Conservation (phyloP, 2,888 invertebrate species). For the Choreutis nemorana region DNA sequence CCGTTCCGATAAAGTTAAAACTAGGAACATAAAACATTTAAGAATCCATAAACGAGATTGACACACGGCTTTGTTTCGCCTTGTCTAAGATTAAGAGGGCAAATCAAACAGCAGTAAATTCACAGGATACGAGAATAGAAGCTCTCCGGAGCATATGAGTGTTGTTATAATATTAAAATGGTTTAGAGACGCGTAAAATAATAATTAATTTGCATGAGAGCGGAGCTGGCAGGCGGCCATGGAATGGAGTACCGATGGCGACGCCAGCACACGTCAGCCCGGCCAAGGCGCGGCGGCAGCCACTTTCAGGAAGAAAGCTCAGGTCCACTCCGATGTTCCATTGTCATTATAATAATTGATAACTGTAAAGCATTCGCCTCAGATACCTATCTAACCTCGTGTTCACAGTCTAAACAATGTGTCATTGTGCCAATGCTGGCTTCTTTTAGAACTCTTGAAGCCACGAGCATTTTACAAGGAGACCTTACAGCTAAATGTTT, state of each 20-base stretch:
- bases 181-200: constrained; percentile 55
- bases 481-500: no score
- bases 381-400: no score
- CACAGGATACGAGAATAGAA: constrained; percentile 29
- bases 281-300: not conserved
- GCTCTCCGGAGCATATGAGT: constrained; percentile 35
- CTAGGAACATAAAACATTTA: constrained; percentile 20
- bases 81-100: constrained; percentile 46
- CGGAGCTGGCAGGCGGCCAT: constrained; percentile 50
- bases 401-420: no score
- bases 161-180: constrained; percentile 56
- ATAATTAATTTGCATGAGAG: constrained; percentile 63
- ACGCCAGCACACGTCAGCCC: constrained; percentile 9
- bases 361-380: no score
- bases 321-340: no score
- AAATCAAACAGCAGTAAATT: constrained; percentile 58
- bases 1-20: constrained; percentile 1
- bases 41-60: constrained; percentile 30
- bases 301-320: no score
- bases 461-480: no score
- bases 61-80: constrained; percentile 33
- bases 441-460: no score
- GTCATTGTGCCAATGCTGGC: no score
- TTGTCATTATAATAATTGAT: no score
- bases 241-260: constrained; percentile 21